Conservation (phyloP, 1,140 invertebrate genomes). For the Drosophila sechellia region DNA sequence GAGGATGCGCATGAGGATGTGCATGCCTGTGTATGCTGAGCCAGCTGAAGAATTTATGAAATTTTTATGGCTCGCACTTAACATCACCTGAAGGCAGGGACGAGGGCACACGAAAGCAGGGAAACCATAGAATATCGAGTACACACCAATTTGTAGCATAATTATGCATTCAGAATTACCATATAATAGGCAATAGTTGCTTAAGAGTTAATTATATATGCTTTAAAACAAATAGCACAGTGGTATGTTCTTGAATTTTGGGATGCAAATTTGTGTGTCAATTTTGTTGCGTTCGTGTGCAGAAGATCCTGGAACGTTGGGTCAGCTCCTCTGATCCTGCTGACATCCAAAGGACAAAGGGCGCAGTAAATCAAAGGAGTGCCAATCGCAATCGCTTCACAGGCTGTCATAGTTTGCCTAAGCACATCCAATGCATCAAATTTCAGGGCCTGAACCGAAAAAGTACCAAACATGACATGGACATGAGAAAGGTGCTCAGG, state of each 20-base stretch:
- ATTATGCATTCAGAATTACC: neutral
- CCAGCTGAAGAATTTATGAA: conserved; percentile 45
- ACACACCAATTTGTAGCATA: neutral
- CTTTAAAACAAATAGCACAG: too few species aligned
- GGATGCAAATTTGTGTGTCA: too few species aligned
- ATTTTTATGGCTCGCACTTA: conserved; percentile 54
- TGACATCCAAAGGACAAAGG: neutral
- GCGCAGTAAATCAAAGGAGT: conserved; percentile 38
- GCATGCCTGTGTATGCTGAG: conserved; percentile 2
- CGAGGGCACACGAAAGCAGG: conserved; percentile 2
- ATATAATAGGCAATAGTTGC: too few species aligned
- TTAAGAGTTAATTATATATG: too few species aligned
- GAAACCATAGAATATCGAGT: neutral
- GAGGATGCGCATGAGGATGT: conserved; percentile 2
- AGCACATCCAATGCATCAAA: conserved; percentile 49
- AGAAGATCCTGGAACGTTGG: neutral
- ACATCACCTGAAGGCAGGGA: conserved; percentile 24
- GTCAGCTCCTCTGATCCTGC: neutral
- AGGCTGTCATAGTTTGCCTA: conserved; percentile 59
- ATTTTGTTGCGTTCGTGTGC: neutral
- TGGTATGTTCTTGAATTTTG: too few species aligned
- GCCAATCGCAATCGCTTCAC: conserved; percentile 55
- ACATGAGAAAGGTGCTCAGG: conserved; percentile 26
- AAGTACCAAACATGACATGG: conserved; percentile 26
- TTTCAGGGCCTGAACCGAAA: conserved; percentile 28